Conservation (phyloP, 1,140 invertebrate species). For the Drosophila lacertosa region DNA sequence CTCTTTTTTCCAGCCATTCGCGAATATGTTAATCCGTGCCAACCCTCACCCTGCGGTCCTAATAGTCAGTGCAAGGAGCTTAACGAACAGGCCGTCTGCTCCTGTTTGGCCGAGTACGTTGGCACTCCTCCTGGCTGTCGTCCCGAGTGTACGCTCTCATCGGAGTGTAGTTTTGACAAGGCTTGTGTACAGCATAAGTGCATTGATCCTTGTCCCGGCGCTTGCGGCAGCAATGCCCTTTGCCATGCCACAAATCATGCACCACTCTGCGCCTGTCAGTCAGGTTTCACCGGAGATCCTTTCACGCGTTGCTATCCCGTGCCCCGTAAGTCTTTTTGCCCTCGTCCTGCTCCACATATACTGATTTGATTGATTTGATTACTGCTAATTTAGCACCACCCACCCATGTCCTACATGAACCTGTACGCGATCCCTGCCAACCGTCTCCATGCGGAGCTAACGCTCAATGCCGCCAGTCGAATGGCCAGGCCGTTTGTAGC, state of each 20-base stretch:
- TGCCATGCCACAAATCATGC: slow-evolving; percentile 87
- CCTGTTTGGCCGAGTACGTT: slow-evolving; percentile 88
- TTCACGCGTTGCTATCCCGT: slow-evolving; percentile 86
- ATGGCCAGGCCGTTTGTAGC: slow-evolving; percentile 83
- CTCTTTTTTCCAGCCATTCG: slow-evolving; percentile 57
- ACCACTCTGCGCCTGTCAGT: slow-evolving; percentile 86
- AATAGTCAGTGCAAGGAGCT: slow-evolving; percentile 90
- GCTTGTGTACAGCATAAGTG: slow-evolving; percentile 89
- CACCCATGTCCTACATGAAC: slow-evolving; percentile 83
- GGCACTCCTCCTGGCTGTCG: slow-evolving; percentile 91
- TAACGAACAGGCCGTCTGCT: slow-evolving; percentile 87
- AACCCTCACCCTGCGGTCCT: slow-evolving; percentile 88
- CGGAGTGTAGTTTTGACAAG: slow-evolving; percentile 88
- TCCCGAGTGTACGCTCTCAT: slow-evolving; percentile 87
- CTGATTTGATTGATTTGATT: slow-evolving; percentile 11
- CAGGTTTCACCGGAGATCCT: slow-evolving; percentile 88
- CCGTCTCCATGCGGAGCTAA: slow-evolving; percentile 84
- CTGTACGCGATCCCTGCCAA: slow-evolving; percentile 85
- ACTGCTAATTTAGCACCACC: slow-evolving; percentile 84
- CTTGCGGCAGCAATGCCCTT: slow-evolving; percentile 86
- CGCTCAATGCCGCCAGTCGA: slow-evolving; percentile 56
- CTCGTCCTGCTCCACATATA: background rate
- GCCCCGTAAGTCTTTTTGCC: slow-evolving; percentile 85
- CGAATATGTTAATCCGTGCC: slow-evolving; percentile 85
- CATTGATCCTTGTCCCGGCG: slow-evolving; percentile 89